A percentile compares a stretch with the other conserved stretches of the same genome.
These are phyloP conservation scores for Lepeophtheirus salmonis DNA, from an alignment of 1,140 invertebrate genomes.

Conservation along the genomic window DNA sequence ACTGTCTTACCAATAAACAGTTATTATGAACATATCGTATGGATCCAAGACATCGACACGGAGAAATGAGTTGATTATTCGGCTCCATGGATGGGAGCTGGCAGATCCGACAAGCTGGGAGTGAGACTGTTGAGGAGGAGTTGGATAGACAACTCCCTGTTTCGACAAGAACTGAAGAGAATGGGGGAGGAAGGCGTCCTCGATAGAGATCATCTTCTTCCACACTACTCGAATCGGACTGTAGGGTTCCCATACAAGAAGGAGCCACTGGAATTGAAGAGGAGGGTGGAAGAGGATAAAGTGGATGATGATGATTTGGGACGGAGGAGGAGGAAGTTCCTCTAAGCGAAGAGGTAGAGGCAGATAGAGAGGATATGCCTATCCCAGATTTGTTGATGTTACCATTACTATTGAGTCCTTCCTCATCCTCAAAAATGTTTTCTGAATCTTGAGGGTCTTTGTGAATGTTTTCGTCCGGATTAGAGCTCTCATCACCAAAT, in stretches of 20 bases:
- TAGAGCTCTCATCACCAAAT: background rate
- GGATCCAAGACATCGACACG: slow-evolving; percentile 35
- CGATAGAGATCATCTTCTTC: background rate
- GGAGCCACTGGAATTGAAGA: background rate
- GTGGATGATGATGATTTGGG: background rate
- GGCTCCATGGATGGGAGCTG: slow-evolving; percentile 31
- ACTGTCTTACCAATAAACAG: slow-evolving; percentile 32
- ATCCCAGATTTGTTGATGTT: too few relatives aligned
- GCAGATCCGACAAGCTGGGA: slow-evolving; percentile 35
- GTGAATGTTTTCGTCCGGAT: background rate
- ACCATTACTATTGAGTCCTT: background rate
- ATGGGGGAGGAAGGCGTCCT: background rate
- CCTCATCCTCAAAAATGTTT: too few relatives aligned
- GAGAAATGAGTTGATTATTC: slow-evolving; percentile 32
- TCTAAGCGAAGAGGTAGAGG: background rate
- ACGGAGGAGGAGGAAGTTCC: too few relatives aligned
- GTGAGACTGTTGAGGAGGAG: slow-evolving; percentile 24
- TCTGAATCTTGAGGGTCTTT: background rate
- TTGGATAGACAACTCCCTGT: slow-evolving; percentile 17
- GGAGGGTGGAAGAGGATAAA: background rate
- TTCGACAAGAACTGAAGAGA: background rate
- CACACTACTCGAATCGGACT: background rate
- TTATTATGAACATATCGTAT: slow-evolving; percentile 34
- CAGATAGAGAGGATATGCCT: too few relatives aligned
- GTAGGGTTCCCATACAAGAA: background rate